Evolutionary conservation across 2,888 invertebrate genomes (phyloP), one percentile per base, ranked within the genome.

Genomic region (Synergus laeviventris): DNA sequence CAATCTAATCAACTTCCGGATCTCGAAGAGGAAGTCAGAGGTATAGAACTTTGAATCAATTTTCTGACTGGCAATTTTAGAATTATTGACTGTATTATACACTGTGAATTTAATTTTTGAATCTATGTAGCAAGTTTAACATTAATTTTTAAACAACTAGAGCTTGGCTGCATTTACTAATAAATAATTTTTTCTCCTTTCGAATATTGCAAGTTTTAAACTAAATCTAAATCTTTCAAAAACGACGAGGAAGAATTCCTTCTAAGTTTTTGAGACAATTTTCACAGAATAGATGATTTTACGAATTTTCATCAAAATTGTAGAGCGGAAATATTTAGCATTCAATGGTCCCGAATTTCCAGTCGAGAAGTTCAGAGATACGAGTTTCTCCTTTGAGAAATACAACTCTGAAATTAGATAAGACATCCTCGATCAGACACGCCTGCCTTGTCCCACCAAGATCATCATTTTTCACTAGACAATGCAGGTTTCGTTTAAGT

Each of bases 1-100:
- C 89, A 89, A 75, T 87, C 89, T 8, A 91, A 91, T 76, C 91
- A 91, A 56, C 75, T 91, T 73, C 87, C 88, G 11, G 91, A 91
- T 3, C 79, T 87, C 73, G 91, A 91, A 61, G 90, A 90, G 16
- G 90, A 90, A 56, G 84, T 85, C 61, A 84, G 90, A 89, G 91
- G 91, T 91, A 82, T 3, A 31, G 14, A n/a, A n/a, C n/a, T n/a
- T 49, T n/a, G n/a, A 18, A 9, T n/a, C n/a, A 2, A 49, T n/a
- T n/a, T n/a, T 49, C 9, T 9, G n/a, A 49, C 9, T 18, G n/a
- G n/a, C 7, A 7, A n/a, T 4, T 8, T 49, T n/a, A 9, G 9
- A 49, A n/a, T 8, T 14, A 49, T 12, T 42, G 12, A 42, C 12
- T 42, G 2, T 1, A 42, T 42, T n/a, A n/a, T n/a, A n/a, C n/a